Evolutionary conservation across 2,113 vertebrate genomes (phyloP), one percentile per base, ranked within the genome.

Genomic region (Pygoscelis adeliae): DNA sequence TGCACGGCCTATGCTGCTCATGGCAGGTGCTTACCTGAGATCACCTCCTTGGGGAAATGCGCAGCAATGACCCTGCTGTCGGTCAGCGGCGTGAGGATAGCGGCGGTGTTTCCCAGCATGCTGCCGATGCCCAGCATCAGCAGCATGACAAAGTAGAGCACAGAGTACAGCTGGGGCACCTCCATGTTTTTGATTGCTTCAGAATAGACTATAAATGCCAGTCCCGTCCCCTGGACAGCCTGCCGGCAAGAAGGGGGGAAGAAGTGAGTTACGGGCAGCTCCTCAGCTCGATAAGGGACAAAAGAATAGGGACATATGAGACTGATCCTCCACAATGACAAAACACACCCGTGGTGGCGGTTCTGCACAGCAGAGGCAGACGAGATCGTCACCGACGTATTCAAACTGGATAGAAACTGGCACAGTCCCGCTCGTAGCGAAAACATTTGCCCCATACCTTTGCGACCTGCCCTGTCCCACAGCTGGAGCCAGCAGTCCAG

Each of bases 101-200:
- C 99, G 0, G 99, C 99, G 0, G 98, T 95, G 70, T 99, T 99
- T 5, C 99, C 99, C 97, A 99, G 96, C 99, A 99, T 99, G 98
- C 99, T 99, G 40, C 99, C 99, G 3, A 99, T 96, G 25, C 99
- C 99, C 97, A 99, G 91, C 97, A 99, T 97, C 90, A 99, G 96
- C 59, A 99, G 97, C 99, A 99, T 99, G 83, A 98, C 4, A 73
- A 99, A 99, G 97, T 99, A 99, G 5, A 99, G 98, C 71, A 99
- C 98, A 0, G 99, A 99, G 98, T 99, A 99, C 56, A 99, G 96
- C 98, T 99, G 99, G 7, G 99, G 96, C 62, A 99, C 82, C 2
- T 99, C 99, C 99, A 99, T 99, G 98, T 99, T 99, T 69, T 98
- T 99, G 40, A 99, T 99, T 3, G 99, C 99, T 97, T 99, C 99